Evolutionary conservation across 1,140 invertebrate genomes (phyloP), one percentile per base, ranked within the genome.

Genomic region (Tyrophagus putrescentiae): DNA sequence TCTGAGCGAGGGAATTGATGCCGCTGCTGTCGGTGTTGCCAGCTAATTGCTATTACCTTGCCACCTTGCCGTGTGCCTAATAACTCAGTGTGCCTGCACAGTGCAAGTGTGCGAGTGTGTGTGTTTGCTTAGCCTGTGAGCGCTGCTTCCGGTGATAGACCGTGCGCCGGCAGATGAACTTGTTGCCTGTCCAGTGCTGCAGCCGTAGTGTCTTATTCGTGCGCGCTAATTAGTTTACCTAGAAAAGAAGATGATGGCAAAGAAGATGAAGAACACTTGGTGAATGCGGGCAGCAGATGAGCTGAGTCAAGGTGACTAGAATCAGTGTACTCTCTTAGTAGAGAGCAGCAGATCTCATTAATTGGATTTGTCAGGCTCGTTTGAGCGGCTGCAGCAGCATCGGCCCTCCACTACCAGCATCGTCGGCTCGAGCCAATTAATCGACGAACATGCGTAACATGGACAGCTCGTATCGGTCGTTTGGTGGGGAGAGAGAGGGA

Each of bases 151-250:
- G 45, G 45, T 7, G 45, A 39, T 13, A 39, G 21, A 13, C 18
- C n/a, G n/a, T n/a, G n/a, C n/a, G n/a, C n/a, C n/a, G n/a, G n/a
- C 31, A 48, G 31, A 48, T 48, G 45, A 48, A 48, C 45, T 48
- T 48, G 45, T 48, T 48, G 45, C 45, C 21, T n/a, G n/a, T n/a
- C n/a, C n/a, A n/a, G n/a, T n/a, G n/a, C n/a, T n/a, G n/a, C n/a
- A n/a, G n/a, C 7, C 45, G 13, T 6, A 18, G 7, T 48, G 45
- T 48, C 36, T 39, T 39, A 39, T 39, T 39, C 36, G 36, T 39
- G 45, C 31, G 45, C 31, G 45, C 31, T 7, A 6, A 48, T 48
- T 7, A 48, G 45, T 7, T 48, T 6, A 7, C 18, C 45, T 48
- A 6, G 18, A 48, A 25, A 18, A n/a, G n/a, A n/a, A n/a, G n/a